phyloP scores from a whole-genome alignment of 1,140 invertebrate species.

The Tetragnatha versicolor region DNA sequence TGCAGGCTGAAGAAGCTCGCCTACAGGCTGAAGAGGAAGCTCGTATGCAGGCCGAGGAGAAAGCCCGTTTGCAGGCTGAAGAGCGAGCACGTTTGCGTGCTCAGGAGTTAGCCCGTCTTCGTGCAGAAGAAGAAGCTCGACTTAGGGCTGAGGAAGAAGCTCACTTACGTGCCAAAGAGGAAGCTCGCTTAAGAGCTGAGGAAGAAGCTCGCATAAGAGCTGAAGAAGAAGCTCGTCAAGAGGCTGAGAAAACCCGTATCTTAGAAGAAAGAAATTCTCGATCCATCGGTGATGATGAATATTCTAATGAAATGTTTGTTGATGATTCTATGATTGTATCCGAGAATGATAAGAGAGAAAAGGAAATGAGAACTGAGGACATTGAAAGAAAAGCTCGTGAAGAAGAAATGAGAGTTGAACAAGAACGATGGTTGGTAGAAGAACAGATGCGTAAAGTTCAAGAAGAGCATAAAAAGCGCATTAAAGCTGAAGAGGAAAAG shows the following conservation, averaged over 20 bases:
- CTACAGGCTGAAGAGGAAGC: slow-evolving; percentile 1
- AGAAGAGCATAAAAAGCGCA: background rate
- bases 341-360: no score
- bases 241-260: background rate
- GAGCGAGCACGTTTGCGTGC: slow-evolving; percentile 45
- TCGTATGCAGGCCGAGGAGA: background rate
- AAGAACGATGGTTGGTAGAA: slow-evolving; percentile 29
- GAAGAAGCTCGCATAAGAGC: slow-evolving; percentile 9
- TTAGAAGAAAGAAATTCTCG: background rate
- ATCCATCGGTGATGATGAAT: background rate
- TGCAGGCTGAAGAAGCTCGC: background rate
- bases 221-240: slow-evolving; percentile 25
- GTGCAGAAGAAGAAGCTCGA: slow-evolving; percentile 3
- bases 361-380: background rate
- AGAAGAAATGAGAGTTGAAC: slow-evolving; percentile 31
- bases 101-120: background rate
- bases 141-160: background rate
- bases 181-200: background rate
- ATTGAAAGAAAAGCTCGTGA: slow-evolving; percentile 5
- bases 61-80: background rate
- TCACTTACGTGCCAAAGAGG: background rate
- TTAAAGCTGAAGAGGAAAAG: slow-evolving; percentile 20
- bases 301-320: no score
- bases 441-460: background rate
- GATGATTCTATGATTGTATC: no score